Evolutionary conservation across 1,140 invertebrate species (phyloP).

Genomic region (Physella acuta): DNA sequence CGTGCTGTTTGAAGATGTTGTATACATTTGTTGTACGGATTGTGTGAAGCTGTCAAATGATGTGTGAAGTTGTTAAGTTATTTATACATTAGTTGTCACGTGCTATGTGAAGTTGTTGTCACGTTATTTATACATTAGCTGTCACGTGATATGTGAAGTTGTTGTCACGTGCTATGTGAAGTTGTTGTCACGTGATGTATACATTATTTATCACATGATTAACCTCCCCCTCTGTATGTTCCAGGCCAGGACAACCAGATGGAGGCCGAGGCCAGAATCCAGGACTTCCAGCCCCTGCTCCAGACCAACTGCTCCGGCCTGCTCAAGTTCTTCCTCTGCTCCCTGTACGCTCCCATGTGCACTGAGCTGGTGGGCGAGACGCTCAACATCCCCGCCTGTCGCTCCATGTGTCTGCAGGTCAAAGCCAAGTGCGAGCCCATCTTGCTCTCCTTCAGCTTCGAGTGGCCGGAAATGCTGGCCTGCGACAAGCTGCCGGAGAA

Average conservation of each 20-base stretch:
- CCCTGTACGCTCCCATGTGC: constrained; percentile 93
- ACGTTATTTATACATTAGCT: no score
- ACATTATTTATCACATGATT: no score
- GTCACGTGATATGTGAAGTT: no score
- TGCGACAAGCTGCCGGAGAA: constrained; percentile 58
- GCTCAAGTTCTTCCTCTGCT: constrained; percentile 88
- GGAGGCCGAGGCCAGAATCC: constrained; percentile 54
- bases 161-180: no score
- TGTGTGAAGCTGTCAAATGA: no score
- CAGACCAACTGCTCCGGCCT: constrained; percentile 76
- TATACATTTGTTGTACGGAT: no score
- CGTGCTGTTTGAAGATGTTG: no score
- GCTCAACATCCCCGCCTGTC: constrained; percentile 58
- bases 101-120: no score
- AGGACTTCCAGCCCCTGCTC: constrained; percentile 60
- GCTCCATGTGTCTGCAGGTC: constrained; percentile 60
- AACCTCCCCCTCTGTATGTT: neutral
- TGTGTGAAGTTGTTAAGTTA: no score
- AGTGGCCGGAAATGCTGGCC: constrained; percentile 57
- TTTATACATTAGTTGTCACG: no score
- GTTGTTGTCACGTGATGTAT: no score
- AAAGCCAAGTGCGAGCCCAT: constrained; percentile 58
- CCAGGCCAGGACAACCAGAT: constrained; percentile 46
- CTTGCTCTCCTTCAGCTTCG: constrained; percentile 54
- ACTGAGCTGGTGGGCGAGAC: constrained; percentile 58